These are phyloP conservation scores for Alviniconcha strummeri DNA, from an alignment of 2,888 invertebrate species.

Conservation along the genomic window DNA sequence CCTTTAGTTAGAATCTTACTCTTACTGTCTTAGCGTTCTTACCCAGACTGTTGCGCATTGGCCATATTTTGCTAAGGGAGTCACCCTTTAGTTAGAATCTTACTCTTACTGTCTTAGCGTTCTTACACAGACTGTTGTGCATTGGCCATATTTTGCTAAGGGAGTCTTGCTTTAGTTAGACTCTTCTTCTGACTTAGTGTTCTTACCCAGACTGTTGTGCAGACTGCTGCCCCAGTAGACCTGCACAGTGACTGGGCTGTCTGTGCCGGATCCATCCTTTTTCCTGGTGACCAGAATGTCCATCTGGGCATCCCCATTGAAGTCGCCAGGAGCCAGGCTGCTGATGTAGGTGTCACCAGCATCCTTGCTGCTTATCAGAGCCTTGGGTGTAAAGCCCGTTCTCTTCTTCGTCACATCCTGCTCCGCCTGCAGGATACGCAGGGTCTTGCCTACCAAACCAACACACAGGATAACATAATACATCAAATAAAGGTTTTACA, in stretches of 20 bases:
- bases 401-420: slow-evolving; percentile 45
- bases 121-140: too few species aligned
- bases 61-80: too few species aligned
- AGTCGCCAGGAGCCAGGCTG: slow-evolving; percentile 94
- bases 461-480: background rate
- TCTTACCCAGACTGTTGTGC: slow-evolving; percentile 32
- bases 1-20: too few species aligned
- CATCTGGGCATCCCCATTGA: slow-evolving; percentile 95
- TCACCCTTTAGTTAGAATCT: too few species aligned
- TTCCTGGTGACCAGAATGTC: slow-evolving; percentile 84
- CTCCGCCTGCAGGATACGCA: slow-evolving; percentile 54
- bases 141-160: too few species aligned
- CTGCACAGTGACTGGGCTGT: slow-evolving; percentile 42
- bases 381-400: slow-evolving; percentile 39
- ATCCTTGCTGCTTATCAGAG: slow-evolving; percentile 41
- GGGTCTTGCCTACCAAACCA: slow-evolving; percentile 44
- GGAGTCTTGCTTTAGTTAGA: too few species aligned
- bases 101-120: too few species aligned
- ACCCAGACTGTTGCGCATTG: too few species aligned
- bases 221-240: slow-evolving; percentile 57
- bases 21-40: too few species aligned
- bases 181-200: background rate
- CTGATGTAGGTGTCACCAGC: slow-evolving; percentile 68
- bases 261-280: background rate
- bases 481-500: background rate